Base-by-base conservation (phyloP, 2,113 vertebrate species). In the Hypanus sabinus region DNA sequence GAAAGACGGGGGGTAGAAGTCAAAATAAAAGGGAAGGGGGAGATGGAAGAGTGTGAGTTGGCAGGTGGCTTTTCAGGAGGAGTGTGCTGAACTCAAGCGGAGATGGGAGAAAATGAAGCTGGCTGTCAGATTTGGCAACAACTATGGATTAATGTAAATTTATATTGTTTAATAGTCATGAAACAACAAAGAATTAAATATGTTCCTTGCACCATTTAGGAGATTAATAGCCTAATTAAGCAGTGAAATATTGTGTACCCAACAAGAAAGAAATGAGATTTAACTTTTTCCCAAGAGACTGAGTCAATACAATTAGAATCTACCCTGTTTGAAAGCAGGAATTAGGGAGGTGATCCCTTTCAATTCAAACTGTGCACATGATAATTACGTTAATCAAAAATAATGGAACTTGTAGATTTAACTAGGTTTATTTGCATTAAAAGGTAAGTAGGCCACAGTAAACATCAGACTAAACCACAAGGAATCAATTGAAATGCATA, bases 141-240 rank as follows among this genome's bases (percentile, higher is more conserved):
- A 22, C 70, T 73, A 30, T 20, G 85, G 85, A 90, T 33, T 90
- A 16, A 5, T 71, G 62, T 36, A 73, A 71, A 6, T 93, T 20
- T 71, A 27, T 93, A 38, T 36, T 93, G 65, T 93, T 93, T 71
- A 71, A 68, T 38, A 27, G 65, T 93, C 36, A 71, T 93, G 90
- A 93, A 92, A 93, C 62, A 71, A 93, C 68, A 93, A 93, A 93
- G 33, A 20, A 93, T 93, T 93, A 93, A 71, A 46, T 65, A 16
- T 90, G 60, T 36, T 62, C 65, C 85, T 62, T 65, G 85, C 60
- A 90, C 85, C 65, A 46, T 93, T 93, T 73, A 46, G 36, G 68
- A 24, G 68, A 93, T 93, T 93, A 93, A 93, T 33, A 73, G 90
- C 68, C 68, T 36, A 93, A 93, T 93, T 93, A 71, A 93, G 33